Evolutionary conservation across 2,113 vertebrate species (phyloP), one percentile per base, ranked within the genome.

Genomic region (Ammospiza caudacuta): DNA sequence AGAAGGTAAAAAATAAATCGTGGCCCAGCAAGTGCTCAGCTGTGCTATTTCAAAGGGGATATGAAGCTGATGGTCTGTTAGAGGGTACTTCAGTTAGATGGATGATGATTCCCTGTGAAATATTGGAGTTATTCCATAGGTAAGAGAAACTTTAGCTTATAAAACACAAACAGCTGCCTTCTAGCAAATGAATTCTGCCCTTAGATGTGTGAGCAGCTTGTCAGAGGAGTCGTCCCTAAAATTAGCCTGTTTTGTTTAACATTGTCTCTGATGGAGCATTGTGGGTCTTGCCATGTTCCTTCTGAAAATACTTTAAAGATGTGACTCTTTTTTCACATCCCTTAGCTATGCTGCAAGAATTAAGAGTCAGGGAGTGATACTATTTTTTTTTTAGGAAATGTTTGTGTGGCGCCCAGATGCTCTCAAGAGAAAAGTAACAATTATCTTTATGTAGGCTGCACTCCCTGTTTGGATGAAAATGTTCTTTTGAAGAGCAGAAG

Each of bases 11-110:
- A 97, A 96, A 97, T 96, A 96, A 97, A 96, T 97, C 63, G 94
- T 95, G 92, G 93, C 80, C 94, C 96, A 94, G 94, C 80, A 96
- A 97, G 95, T 97, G 94, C 95, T 97, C 95, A 97, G 97, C 96
- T 97, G 96, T 96, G 95, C 96, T 97, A 93, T 97, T 96, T 97
- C 93, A 95, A 96, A 96, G 95, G 96, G 96, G 96, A 97, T 95
- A 95, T 95, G 96, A 96, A 93, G 90, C 97, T 97, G 96, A 96
- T 97, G 96, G 96, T 96, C 94, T 94, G 95, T 97, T 97, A 96
- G 94, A 96, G 96, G 89, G 94, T 96, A 94, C 95, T 97, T 97
- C 96, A 97, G 87, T 96, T 96, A 97, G 95, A 97, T 97, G 95
- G 96, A 97, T 97, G 96, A 97, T 97, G 95, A 97, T 97, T 97